These are phyloP conservation scores for Centropus bengalensis DNA, from an alignment of 2,113 vertebrate genomes.

Conservation along the genomic window DNA sequence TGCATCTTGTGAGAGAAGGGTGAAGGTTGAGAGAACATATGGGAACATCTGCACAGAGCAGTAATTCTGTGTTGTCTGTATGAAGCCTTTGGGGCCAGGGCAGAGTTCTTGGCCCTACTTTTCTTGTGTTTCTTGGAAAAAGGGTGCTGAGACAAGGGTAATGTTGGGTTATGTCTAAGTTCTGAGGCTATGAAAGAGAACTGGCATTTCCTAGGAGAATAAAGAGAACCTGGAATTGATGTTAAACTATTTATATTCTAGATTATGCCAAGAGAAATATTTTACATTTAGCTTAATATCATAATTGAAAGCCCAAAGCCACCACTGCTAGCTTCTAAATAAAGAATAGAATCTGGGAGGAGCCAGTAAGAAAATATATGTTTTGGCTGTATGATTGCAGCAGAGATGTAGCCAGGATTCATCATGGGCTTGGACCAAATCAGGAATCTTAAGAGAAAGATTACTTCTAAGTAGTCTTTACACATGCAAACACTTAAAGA, in stretches of 20 bases:
- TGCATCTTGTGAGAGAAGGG: neutral
- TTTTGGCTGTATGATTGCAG: conserved; percentile 63
- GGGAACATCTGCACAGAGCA: neutral
- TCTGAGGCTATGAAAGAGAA: neutral
- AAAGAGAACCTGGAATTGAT: conserved; percentile 33
- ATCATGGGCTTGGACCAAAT: conserved; percentile 44
- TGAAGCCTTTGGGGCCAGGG: neutral
- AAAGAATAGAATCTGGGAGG: conserved; percentile 65
- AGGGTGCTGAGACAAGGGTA: neutral
- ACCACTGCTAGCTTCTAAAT: conserved; percentile 67
- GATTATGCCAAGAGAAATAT: conserved; percentile 55
- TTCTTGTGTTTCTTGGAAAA: neutral
- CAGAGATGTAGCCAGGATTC: conserved; percentile 23
- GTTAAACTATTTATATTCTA: conserved; percentile 48
- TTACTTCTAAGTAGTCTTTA: conserved; percentile 10
- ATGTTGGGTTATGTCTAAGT: neutral
- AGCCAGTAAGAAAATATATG: conserved; percentile 63
- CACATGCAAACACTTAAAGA: neutral
- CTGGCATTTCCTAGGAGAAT: neutral
- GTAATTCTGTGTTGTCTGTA: neutral
- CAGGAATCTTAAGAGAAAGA: conserved; percentile 27
- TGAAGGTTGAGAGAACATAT: neutral
- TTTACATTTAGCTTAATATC: conserved; percentile 59
- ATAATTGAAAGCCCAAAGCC: conserved; percentile 55
- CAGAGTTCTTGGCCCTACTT: neutral